A percentile compares a stretch with the other conserved stretches of the same genome.
These are phyloP conservation scores for Sesia apiformis DNA, from an alignment of 2,888 invertebrate species.

Conservation along the genomic window DNA sequence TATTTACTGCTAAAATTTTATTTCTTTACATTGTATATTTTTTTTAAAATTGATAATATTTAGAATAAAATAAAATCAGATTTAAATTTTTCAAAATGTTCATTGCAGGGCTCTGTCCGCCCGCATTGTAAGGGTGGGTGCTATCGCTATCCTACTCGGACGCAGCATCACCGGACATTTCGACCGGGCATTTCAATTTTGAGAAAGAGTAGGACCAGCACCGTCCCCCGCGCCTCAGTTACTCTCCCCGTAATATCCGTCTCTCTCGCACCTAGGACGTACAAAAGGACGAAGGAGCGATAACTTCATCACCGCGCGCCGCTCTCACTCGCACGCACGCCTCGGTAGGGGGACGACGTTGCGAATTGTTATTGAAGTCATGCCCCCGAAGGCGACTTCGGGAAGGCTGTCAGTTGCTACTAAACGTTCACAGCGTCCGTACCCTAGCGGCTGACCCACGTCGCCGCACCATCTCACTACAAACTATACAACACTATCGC, in stretches of 20 bases:
- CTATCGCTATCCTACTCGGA: slow-evolving; percentile 72
- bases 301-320: slow-evolving; percentile 69
- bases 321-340: slow-evolving; percentile 67
- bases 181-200: slow-evolving; percentile 76
- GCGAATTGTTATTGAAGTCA: slow-evolving; percentile 76
- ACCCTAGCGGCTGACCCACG: slow-evolving; percentile 52
- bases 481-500: slow-evolving; percentile 38
- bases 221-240: slow-evolving; percentile 42
- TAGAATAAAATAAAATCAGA: no score
- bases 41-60: no score
- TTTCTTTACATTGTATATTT: no score
- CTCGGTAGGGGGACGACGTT: slow-evolving; percentile 73
- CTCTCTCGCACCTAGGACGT: slow-evolving; percentile 68
- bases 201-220: slow-evolving; percentile 73
- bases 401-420: slow-evolving; percentile 73
- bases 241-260: slow-evolving; percentile 37
- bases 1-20: no score
- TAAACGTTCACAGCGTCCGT: slow-evolving; percentile 69
- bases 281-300: slow-evolving; percentile 77
- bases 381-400: slow-evolving; percentile 75
- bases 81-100: slow-evolving; percentile 66
- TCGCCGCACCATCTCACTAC: slow-evolving; percentile 37
- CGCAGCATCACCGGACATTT: slow-evolving; percentile 75
- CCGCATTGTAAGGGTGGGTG: slow-evolving; percentile 73
- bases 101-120: slow-evolving; percentile 64